Conservation (phyloP, 2,797 vertebrate genomes). For the Xenopus petersii region DNA sequence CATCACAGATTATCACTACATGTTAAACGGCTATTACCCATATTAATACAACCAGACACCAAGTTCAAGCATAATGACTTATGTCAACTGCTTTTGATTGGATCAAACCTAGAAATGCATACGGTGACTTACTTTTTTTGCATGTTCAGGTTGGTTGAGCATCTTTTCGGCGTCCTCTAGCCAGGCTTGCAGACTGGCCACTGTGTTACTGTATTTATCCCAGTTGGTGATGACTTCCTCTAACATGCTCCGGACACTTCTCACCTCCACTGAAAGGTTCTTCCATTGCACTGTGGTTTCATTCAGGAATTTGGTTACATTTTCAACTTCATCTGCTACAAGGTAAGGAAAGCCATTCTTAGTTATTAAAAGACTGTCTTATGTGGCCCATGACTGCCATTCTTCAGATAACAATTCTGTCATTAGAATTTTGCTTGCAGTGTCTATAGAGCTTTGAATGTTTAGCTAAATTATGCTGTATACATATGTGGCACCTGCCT, state of each 20-base stretch:
- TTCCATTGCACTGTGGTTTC: constrained; percentile 91
- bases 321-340: constrained; percentile 89
- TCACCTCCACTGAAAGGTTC: constrained; percentile 90
- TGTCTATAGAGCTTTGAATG: too few species aligned
- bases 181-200: constrained; percentile 91
- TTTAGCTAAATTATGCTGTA: too few species aligned
- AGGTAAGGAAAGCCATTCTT: constrained; percentile 15
- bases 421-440: too few species aligned
- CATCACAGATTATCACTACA: too few species aligned
- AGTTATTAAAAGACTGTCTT: too few species aligned
- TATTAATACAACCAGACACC: too few species aligned
- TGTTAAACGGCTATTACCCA: too few species aligned
- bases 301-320: constrained; percentile 85
- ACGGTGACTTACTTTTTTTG: constrained; percentile 77
- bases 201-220: constrained; percentile 89
- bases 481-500: too few species aligned
- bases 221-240: constrained; percentile 95
- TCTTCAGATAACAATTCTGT: too few species aligned
- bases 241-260: constrained; percentile 95
- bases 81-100: neutral
- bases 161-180: constrained; percentile 94
- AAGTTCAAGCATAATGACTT: too few species aligned
- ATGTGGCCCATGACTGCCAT: too few species aligned
- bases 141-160: constrained; percentile 85
- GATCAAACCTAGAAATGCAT: neutral